These are phyloP conservation scores for Tursiops truncatus DNA, from an alignment of 2,113 vertebrate genomes.

Conservation along the genomic window DNA sequence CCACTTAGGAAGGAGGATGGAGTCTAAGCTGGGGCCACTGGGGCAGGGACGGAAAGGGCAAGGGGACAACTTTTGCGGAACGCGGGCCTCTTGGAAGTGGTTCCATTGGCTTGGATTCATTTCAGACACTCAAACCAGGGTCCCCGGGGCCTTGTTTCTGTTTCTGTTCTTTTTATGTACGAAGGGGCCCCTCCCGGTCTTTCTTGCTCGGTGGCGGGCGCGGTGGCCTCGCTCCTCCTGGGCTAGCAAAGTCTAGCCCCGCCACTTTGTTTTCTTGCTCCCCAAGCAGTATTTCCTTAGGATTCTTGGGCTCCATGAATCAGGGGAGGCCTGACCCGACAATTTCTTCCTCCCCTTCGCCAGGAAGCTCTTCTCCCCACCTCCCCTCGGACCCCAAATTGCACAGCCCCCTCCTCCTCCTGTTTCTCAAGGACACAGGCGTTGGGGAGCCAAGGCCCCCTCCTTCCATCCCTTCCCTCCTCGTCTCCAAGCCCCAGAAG, in stretches of 20 bases:
- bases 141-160: not conserved
- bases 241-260: not conserved
- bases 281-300: not conserved
- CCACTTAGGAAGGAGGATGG: not conserved
- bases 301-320: not conserved
- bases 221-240: not conserved
- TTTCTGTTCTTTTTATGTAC: not conserved
- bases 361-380: not conserved
- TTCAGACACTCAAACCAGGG: not conserved
- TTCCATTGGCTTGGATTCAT: not conserved
- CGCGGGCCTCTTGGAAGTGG: not conserved
- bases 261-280: accelerated
- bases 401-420: not conserved
- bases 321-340: not conserved
- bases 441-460: not conserved
- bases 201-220: not conserved
- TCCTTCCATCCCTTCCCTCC: not conserved
- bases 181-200: not conserved
- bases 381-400: not conserved
- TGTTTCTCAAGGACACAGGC: constrained; percentile 27
- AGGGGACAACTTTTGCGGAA: not conserved
- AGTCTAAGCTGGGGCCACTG: not conserved
- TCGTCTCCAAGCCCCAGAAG: constrained; percentile 25
- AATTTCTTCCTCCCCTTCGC: not conserved
- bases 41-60: not conserved